Evolutionary conservation across 2,113 vertebrate species (phyloP).

Genomic region (Heliornis fulica): DNA sequence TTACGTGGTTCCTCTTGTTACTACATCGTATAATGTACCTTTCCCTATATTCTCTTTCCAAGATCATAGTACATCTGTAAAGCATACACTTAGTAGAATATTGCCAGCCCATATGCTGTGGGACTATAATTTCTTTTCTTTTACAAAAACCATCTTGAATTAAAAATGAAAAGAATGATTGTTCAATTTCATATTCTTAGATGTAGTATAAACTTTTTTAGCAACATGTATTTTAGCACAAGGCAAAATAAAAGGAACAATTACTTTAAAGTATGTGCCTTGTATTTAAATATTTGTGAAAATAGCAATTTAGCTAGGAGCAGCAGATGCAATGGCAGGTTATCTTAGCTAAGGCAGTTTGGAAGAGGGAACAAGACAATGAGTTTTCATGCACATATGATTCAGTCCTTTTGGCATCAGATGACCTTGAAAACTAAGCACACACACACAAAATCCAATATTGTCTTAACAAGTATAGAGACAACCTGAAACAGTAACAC

Average conservation of each 20-base stretch:
- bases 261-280: background rate
- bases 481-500: background rate
- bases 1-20: background rate
- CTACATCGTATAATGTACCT: background rate
- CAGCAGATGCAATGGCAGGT: background rate
- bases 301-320: background rate
- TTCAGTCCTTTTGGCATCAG: background rate
- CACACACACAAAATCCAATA: background rate
- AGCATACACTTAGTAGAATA: background rate
- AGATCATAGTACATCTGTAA: background rate
- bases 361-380: background rate
- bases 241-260: background rate
- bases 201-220: background rate
- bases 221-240: accelerated
- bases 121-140: background rate
- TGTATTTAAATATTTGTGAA: background rate
- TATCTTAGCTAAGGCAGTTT: background rate
- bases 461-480: background rate
- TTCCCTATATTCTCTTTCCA: background rate
- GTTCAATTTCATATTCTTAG: background rate
- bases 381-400: background rate
- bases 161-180: background rate
- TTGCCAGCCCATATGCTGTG: background rate
- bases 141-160: background rate
- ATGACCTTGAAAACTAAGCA: background rate